phyloP scores from a whole-genome alignment of 2,113 vertebrate genomes.

The Cheirogaleus medius region DNA sequence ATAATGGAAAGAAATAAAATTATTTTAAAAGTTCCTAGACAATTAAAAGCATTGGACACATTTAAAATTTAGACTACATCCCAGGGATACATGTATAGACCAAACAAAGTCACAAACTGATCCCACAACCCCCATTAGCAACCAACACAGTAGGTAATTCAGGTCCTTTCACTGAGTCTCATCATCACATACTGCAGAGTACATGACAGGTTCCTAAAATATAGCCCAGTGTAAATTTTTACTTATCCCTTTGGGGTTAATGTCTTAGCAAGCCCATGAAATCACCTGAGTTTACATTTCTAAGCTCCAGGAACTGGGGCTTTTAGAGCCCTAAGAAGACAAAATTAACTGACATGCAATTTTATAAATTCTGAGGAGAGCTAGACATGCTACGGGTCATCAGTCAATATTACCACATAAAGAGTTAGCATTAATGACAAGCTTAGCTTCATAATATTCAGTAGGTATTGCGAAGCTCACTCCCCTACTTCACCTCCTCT shows the following conservation, averaged over 20 bases:
- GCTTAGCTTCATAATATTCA: not conserved
- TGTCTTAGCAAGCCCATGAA: not conserved
- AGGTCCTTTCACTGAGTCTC: not conserved
- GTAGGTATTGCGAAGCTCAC: not conserved
- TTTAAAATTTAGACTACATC: not conserved
- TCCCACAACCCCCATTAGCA: not conserved
- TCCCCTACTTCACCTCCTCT: not conserved
- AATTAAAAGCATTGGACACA: not conserved
- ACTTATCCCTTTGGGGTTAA: not conserved
- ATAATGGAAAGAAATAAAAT: not conserved
- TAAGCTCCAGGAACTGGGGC: not conserved
- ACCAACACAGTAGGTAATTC: not conserved
- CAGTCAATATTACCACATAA: no score
- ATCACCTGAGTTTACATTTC: not conserved
- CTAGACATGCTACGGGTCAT: not conserved
- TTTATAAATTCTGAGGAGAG: not conserved
- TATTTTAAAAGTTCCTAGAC: not conserved
- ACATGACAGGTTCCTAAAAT: not conserved
- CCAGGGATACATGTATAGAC: not conserved
- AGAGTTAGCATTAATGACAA: not conserved
- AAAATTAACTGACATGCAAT: not conserved
- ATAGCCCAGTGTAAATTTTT: not conserved
- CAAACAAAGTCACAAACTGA: not conserved
- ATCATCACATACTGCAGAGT: not conserved
- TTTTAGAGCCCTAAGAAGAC: not conserved